A percentile compares a stretch with the other conserved stretches of the same genome.
These are phyloP conservation scores for Paramormyrops hopkinsi DNA, from an alignment of 2,797 vertebrate species.

Conservation along the genomic window DNA sequence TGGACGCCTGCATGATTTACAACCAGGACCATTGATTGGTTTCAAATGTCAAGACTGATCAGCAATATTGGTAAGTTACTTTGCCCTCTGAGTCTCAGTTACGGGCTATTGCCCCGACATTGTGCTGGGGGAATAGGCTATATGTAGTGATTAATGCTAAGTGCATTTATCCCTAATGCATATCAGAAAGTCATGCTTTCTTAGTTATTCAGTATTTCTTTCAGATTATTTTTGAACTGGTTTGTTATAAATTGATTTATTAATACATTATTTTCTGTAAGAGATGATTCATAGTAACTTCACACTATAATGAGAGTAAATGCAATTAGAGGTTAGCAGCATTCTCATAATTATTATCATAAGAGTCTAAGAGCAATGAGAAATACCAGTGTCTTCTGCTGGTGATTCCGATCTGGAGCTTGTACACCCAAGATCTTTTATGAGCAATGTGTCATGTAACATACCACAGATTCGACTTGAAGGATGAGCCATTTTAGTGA, in stretches of 20 bases:
- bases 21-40: not conserved
- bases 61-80: not conserved
- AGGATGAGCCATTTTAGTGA: not conserved
- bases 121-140: not conserved
- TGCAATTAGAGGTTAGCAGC: not conserved
- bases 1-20: not conserved
- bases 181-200: not conserved
- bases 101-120: not conserved
- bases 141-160: not conserved
- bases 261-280: not conserved
- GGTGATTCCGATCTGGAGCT: not conserved
- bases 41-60: not conserved
- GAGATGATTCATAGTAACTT: not conserved
- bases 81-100: not conserved
- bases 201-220: not conserved
- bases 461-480: not conserved
- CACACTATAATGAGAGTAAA: not conserved
- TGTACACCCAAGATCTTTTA: not conserved
- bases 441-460: not conserved
- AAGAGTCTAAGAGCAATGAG: not conserved
- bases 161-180: not conserved
- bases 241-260: not conserved
- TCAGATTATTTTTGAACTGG: not conserved
- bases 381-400: not conserved
- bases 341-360: not conserved